These are phyloP conservation scores for Chrysogorgia sp. DNA, from an alignment of 92 coral and sea anemone genomes.

Conservation along the genomic window DNA sequence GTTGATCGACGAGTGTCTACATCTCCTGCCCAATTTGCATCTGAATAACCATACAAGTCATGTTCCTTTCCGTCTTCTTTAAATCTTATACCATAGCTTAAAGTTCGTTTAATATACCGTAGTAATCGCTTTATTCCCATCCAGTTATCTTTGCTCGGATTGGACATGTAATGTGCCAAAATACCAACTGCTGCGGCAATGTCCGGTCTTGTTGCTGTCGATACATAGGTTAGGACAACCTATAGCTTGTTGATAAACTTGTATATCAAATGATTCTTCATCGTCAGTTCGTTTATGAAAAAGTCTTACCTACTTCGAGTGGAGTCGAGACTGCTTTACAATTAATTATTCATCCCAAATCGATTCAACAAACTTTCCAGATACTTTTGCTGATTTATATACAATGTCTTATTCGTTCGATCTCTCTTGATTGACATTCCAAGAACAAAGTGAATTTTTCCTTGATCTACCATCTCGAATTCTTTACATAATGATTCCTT, in stretches of 20 bases:
- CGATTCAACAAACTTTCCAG: conserved; percentile 18
- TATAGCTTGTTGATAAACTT: conserved; percentile 30
- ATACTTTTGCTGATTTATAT: conserved; percentile 26
- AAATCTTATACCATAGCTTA: conserved; percentile 34
- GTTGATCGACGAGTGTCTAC: conserved; percentile 33
- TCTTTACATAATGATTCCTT: background rate
- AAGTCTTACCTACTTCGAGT: conserved; percentile 38
- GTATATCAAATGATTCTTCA: conserved; percentile 6
- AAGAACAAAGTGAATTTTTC: conserved; percentile 16
- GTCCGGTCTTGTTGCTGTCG: conserved; percentile 33
- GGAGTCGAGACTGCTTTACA: conserved; percentile 43
- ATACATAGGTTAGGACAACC: conserved; percentile 33
- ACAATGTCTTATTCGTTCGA: conserved; percentile 4
- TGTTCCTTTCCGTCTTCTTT: conserved; percentile 4
- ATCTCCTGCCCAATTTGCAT: conserved; percentile 54
- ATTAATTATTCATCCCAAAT: conserved; percentile 29
- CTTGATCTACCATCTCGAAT: conserved; percentile 33
- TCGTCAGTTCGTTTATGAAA: conserved; percentile 22
- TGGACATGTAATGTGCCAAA: conserved; percentile 39
- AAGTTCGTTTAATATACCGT: conserved; percentile 47
- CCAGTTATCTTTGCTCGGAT: conserved; percentile 49
- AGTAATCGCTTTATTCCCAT: conserved; percentile 34
- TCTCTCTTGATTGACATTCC: conserved; percentile 32
- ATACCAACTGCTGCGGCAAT: conserved; percentile 37
- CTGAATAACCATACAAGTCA: conserved; percentile 42